Percentiles rank a stretch among this genome's conserved stretches.
Evolutionary conservation across 2,888 invertebrate genomes (phyloP).

Genomic region (Lepidochrysops patricia): DNA sequence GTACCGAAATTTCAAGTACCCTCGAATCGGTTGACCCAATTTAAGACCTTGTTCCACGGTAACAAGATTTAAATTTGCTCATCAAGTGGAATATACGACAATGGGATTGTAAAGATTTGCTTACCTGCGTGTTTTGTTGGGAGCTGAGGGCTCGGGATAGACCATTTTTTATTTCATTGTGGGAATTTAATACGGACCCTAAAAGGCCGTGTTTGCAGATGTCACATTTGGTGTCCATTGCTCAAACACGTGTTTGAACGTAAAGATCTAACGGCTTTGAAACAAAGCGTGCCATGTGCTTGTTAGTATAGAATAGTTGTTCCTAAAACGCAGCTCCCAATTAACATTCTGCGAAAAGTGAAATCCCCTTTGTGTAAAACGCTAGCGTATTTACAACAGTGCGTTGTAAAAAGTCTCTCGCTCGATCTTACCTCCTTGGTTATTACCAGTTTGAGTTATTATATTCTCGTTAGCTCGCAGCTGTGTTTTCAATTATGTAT

Average conservation of each 20-base stretch:
- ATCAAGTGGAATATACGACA: constrained; percentile 53
- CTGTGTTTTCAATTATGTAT: constrained; percentile 59
- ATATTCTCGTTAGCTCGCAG: constrained; percentile 43
- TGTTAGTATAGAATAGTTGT: not conserved
- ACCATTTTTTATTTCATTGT: constrained; percentile 68
- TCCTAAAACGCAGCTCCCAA: not conserved
- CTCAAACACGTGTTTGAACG: constrained; percentile 62
- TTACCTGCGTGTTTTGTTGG: constrained; percentile 73
- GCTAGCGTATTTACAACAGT: not conserved
- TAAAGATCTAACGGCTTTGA: constrained; percentile 28
- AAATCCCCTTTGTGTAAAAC: not conserved
- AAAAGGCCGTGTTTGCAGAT: constrained; percentile 73
- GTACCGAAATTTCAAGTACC: constrained; percentile 13
- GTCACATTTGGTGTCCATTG: constrained; percentile 56
- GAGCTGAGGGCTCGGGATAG: constrained; percentile 54
- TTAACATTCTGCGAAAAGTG: not conserved
- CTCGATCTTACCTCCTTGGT: not conserved
- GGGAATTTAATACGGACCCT: constrained; percentile 67
- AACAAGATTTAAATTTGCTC: constrained; percentile 60
- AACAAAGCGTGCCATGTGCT: constrained; percentile 17
- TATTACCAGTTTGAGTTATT: constrained; percentile 28
- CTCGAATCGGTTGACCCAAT: constrained; percentile 14
- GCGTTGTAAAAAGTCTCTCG: not conserved
- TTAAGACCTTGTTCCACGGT: constrained; percentile 30
- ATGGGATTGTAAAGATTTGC: constrained; percentile 66